Conservation (phyloP, 1,140 invertebrate genomes). For the Mamestra configurata region DNA sequence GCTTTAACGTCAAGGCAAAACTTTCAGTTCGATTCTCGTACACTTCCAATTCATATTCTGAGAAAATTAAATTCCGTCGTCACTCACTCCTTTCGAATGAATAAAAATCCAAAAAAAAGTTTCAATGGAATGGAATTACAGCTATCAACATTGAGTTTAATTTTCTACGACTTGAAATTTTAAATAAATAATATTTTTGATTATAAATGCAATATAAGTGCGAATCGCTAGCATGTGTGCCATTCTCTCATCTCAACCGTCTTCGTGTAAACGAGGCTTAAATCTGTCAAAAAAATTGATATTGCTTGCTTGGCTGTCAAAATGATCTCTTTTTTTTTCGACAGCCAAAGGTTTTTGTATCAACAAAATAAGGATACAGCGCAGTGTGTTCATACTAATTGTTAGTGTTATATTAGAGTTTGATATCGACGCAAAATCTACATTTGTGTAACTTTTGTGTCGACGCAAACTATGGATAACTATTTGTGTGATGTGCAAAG, state of each 20-base stretch:
- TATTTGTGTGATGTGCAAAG: neutral
- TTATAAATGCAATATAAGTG: too few relatives aligned
- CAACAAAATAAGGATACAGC: constrained; percentile 10
- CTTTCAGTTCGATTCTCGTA: too few relatives aligned
- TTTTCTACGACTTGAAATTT: too few relatives aligned
- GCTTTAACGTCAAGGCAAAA: neutral
- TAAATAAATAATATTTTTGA: too few relatives aligned
- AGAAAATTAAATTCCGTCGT: too few relatives aligned
- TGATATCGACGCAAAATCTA: neutral
- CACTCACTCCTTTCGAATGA: too few relatives aligned
- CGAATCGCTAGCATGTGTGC: neutral
- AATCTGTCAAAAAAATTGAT: neutral
- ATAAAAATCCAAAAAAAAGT: too few relatives aligned
- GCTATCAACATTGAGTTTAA: too few relatives aligned
- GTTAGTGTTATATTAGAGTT: constrained; percentile 32
- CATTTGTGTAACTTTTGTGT: neutral
- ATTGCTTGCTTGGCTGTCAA: neutral
- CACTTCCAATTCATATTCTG: too few relatives aligned
- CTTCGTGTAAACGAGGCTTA: neutral
- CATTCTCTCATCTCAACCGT: neutral
- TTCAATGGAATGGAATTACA: too few relatives aligned
- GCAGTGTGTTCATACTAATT: constrained; percentile 33
- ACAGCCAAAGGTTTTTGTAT: neutral
- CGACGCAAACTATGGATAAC: constrained; percentile 8
- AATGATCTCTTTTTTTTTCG: constrained; percentile 26